Evolutionary conservation across 2,888 invertebrate genomes (phyloP), one percentile per base, ranked within the genome.

Genomic region (Slavum lentiscoides): DNA sequence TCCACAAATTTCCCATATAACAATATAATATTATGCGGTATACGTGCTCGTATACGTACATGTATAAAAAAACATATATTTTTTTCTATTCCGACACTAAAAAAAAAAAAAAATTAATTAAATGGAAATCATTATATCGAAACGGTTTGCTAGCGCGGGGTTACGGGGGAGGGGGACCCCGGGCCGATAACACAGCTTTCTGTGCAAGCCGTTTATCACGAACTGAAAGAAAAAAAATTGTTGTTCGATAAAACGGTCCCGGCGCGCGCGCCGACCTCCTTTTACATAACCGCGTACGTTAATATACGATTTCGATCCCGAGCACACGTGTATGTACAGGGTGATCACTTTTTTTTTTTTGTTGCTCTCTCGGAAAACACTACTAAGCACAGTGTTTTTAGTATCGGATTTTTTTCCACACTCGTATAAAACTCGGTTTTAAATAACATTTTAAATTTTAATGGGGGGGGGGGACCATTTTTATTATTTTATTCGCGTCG

Each of bases 131-230:
- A 68, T 75, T 75, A 75, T 67, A 7, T 59, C 1, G 9, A 61
- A 75, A 30, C 67, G 49, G 49, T 49, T n/a, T 49, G 13, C 43
- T 4, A 30, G 30, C 4, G 11, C 8, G 67, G 59, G 43, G 75
- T 68, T 75, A 75, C 49, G 23, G 43, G 43, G 23, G 19, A 68
- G 30, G 30, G 30, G 30, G 30, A 30, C 30, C 30, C 30, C 30
- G 30, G 30, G 59, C 11, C 43, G 67, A 75, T 68, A 74, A 75
- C 75, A 53, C 74, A n/a, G 59, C 75, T 68, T 68, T 67, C 58
- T 30, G 21, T 68, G 59, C 67, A 59, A 68, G 67, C 19, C 67
- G 67, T 68, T 49, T 75, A 68, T 75, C 67, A 49, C 30, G 23
- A 59, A 67, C 67, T 23, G 58, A 58, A 43, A 75, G 68, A 75